These are phyloP conservation scores for Sebastes steindachneri DNA, from an alignment of 2,797 vertebrate genomes.

Conservation along the genomic window DNA sequence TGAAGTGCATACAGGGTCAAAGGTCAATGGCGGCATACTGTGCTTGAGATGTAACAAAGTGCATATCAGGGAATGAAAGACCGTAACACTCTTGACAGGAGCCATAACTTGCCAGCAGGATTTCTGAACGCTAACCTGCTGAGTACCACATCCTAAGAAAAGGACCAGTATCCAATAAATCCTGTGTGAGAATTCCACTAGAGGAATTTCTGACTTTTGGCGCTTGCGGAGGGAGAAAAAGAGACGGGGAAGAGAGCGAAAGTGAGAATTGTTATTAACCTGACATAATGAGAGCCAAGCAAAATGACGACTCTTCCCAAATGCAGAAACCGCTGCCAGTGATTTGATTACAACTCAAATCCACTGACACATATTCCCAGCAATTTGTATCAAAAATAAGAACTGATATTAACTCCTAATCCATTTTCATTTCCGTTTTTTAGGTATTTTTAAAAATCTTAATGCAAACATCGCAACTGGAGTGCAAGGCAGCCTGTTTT, in stretches of 20 bases:
- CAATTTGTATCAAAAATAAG: conserved; percentile 27
- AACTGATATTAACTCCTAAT: neutral
- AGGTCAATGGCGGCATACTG: conserved; percentile 32
- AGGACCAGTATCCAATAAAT: conserved; percentile 64
- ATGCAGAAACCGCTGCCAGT: conserved; percentile 24
- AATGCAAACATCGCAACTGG: neutral
- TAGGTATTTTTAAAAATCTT: neutral
- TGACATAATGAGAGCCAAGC: conserved; percentile 33
- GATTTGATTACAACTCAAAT: conserved; percentile 30
- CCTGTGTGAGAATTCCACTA: conserved; percentile 33
- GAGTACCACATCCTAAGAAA: conserved; percentile 64
- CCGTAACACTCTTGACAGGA: conserved; percentile 44
- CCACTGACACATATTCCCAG: conserved; percentile 17
- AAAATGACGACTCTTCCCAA: conserved; percentile 41
- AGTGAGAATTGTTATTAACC: conserved; percentile 35
- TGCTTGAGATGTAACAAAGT: conserved; percentile 46
- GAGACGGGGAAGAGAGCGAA: neutral
- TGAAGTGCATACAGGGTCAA: conserved; percentile 31
- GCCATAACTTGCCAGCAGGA: conserved; percentile 43
- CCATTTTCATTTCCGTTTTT: conserved; percentile 16
- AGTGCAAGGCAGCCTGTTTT: conserved; percentile 5
- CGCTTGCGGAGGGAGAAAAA: conserved; percentile 13
- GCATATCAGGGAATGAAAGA: conserved; percentile 52
- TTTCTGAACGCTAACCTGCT: conserved; percentile 63
- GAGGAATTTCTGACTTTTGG: conserved; percentile 58